Evolutionary conservation across 1,140 invertebrate genomes (phyloP).

Genomic region (Tetramorium alpestre): DNA sequence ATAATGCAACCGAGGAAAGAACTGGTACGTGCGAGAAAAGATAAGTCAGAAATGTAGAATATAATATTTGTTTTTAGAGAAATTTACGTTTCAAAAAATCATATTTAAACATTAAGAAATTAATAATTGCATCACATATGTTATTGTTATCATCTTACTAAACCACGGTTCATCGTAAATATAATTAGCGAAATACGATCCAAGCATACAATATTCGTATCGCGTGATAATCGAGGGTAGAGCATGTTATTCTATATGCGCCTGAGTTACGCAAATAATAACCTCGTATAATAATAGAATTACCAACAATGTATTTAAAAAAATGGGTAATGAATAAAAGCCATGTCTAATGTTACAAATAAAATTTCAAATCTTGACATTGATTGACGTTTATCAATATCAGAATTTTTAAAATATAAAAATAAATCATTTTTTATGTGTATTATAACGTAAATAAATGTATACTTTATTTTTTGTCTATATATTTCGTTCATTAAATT

Average conservation of each 20-base stretch:
- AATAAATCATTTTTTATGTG: neutral
- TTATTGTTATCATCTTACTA: neutral
- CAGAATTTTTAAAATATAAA: neutral
- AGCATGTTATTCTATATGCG: neutral
- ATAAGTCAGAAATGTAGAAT: neutral
- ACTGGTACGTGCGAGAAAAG: neutral
- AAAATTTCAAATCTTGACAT: neutral
- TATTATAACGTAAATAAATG: neutral
- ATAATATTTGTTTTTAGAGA: neutral
- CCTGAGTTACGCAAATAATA: neutral
- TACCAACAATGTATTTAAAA: slow-evolving; percentile 4
- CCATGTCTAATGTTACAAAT: neutral
- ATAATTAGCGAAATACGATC: neutral
- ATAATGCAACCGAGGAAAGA: neutral
- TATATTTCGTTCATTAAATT: neutral
- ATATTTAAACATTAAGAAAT: neutral
- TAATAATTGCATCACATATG: neutral
- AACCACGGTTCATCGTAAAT: neutral
- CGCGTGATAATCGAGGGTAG: neutral
- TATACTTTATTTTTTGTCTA: neutral
- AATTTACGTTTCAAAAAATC: neutral
- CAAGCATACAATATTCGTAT: neutral
- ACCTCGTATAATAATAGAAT: neutral
- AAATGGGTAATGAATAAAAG: neutral
- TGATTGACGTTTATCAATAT: neutral